Percentiles rank a stretch among this genome's conserved stretches.
These are phyloP conservation scores for Ciconia maguari DNA, from an alignment of 2,113 vertebrate species.

Conservation along the genomic window DNA sequence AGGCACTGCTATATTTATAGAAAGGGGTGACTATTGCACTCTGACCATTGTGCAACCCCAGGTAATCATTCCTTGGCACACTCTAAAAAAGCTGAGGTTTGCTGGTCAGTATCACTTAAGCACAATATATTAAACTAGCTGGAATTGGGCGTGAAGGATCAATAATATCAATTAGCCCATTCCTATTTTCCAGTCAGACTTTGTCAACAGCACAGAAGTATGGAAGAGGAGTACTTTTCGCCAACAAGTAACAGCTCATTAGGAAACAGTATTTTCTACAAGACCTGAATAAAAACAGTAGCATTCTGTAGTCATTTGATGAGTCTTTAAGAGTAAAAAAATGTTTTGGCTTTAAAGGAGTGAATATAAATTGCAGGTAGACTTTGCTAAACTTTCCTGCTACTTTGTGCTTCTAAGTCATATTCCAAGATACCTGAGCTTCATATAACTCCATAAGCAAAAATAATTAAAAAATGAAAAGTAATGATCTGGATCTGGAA, in stretches of 20 bases:
- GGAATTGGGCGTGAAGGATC: background rate
- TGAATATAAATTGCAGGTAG: background rate
- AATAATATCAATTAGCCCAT: background rate
- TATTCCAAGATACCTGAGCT: background rate
- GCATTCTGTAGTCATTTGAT: background rate
- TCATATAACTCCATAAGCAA: background rate
- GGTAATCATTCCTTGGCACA: background rate
- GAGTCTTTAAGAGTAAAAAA: background rate
- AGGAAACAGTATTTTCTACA: background rate
- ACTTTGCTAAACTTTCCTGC: background rate
- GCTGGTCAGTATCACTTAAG: background rate
- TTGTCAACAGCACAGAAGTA: background rate
- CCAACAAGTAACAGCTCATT: background rate
- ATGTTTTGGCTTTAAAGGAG: background rate
- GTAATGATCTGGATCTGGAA: background rate
- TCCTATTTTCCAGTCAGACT: slow-evolving; percentile 30
- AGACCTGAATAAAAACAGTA: background rate
- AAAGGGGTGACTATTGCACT: background rate
- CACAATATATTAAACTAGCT: background rate
- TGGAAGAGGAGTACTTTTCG: slow-evolving; percentile 20
- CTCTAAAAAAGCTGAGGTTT: background rate
- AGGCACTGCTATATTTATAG: background rate
- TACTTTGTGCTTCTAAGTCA: background rate
- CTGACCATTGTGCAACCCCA: background rate
- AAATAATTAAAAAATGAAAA: background rate